Evolutionary conservation across 1,140 invertebrate species (phyloP).

Genomic region (Drosophila malerkotliana): DNA sequence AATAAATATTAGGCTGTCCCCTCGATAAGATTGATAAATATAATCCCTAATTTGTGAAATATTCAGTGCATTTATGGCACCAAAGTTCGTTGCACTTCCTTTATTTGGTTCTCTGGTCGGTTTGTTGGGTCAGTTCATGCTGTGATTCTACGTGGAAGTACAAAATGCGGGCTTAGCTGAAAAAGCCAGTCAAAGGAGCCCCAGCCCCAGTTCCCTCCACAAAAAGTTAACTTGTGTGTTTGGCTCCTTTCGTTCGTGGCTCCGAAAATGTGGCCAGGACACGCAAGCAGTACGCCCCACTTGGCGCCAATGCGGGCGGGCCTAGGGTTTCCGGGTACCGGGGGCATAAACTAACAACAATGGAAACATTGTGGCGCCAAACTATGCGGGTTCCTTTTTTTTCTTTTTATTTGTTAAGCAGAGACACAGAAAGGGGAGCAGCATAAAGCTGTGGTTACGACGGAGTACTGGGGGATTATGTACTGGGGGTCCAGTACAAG

Average conservation of each 20-base stretch:
- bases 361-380: constrained; percentile 61
- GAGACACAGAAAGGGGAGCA: background rate
- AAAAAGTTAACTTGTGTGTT: constrained; percentile 29
- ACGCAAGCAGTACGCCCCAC: constrained; percentile 62
- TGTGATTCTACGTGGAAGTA: constrained; percentile 15
- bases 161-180: constrained; percentile 8
- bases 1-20: background rate
- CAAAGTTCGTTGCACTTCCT: constrained; percentile 21
- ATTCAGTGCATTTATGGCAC: background rate
- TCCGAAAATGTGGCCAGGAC: constrained; percentile 68
- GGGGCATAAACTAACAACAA: constrained; percentile 18
- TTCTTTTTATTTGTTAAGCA: constrained; percentile 3
- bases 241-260: constrained; percentile 17
- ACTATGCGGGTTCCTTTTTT: constrained; percentile 22
- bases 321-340: background rate
- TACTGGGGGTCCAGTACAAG: background rate
- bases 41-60: constrained; percentile 8
- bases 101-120: constrained; percentile 6
- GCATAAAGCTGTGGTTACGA: constrained; percentile 7
- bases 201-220: background rate
- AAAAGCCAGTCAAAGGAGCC: constrained; percentile 20
- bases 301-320: constrained; percentile 66
- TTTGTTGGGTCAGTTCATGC: constrained; percentile 30
- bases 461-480: background rate
- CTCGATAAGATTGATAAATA: background rate